Evolutionary conservation across 2,888 invertebrate genomes (phyloP).

Genomic region (Lepidocyrtoides sp.): DNA sequence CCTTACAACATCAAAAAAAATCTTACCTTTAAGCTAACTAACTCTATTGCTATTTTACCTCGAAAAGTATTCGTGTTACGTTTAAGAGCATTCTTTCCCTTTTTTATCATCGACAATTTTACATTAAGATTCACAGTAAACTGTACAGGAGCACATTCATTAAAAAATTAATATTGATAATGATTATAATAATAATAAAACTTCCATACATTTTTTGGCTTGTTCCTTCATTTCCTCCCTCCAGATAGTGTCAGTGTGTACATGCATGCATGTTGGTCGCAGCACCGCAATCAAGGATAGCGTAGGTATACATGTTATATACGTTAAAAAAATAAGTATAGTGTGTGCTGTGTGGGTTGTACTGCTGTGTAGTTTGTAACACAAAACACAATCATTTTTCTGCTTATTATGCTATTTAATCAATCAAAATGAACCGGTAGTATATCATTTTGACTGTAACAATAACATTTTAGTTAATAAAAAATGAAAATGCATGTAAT

Average conservation of each 20-base stretch:
- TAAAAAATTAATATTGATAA: conserved; percentile 38
- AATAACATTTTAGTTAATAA: conserved; percentile 75
- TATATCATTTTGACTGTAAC: conserved; percentile 80
- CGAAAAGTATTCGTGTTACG: too few species aligned
- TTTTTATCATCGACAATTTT: neutral
- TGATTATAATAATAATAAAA: conserved; percentile 42
- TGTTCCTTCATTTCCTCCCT: conserved; percentile 59
- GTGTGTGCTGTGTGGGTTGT: neutral
- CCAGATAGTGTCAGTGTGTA: conserved; percentile 20
- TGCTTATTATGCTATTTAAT: conserved; percentile 76
- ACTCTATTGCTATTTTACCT: too few species aligned
- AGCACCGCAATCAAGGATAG: neutral
- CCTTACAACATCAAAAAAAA: conserved; percentile 16
- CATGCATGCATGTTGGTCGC: neutral
- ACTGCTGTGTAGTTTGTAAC: conserved; percentile 26
- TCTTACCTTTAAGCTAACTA: neutral
- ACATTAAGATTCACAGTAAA: conserved; percentile 25
- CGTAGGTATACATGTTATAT: neutral
- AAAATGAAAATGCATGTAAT: conserved; percentile 74
- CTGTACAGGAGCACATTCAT: conserved; percentile 42
- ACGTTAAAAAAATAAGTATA: neutral
- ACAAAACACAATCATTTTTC: conserved; percentile 70
- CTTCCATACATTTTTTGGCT: conserved; percentile 72
- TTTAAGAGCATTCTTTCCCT: neutral
- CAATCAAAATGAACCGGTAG: conserved; percentile 79